Evolutionary conservation across 2,113 vertebrate genomes (phyloP), one percentile per base, ranked within the genome.

Genomic region (Hippocampus abdominalis): DNA sequence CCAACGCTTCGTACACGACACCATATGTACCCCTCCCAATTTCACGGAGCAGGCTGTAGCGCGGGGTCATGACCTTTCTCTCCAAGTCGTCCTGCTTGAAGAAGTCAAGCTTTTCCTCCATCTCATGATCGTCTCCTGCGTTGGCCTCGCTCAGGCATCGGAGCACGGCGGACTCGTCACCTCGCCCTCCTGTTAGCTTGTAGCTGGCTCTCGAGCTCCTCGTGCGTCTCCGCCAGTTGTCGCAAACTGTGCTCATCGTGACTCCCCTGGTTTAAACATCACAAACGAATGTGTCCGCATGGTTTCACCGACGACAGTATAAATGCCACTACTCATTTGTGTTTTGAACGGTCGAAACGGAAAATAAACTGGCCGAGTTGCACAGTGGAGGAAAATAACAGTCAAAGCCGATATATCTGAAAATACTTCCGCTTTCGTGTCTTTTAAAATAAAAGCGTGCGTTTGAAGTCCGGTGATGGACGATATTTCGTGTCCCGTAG

Each of bases 1-100:
- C 92, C 77, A 94, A 80, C 1, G 96, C 96, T 57, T 98, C 95
- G 74, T 97, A 97, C 66, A 97, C 96, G 86, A 98, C 95, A 42
- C 95, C 96, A 90, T 96, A 98, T n/a, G 94, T 94, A 25, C 96
- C 96, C 81, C 96, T 88, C 13, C 96, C 96, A 67, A 97, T 91
- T 90, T 98, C 95, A 20, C 94, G 90, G 81, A 97, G 76, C 71
- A 97, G 83, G 70, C 89, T 93, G 90, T 96, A 96, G 48, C 94
- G 92, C 21, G 94, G 94, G 4, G 91, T 77, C 73, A 68, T 70
- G 54, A 81, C 69, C 70, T 71, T 77, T n/a, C 53, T 73, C 62
- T 84, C 86, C 69, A 85, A 66, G 29, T 23, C 62, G 46, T 60
- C 69, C 40, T 65, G 71, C 74, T 82, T 83, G 16, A 59, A 68